phyloP scores from a whole-genome alignment of 2,797 vertebrate genomes.

The Phalanger gymnotis region DNA sequence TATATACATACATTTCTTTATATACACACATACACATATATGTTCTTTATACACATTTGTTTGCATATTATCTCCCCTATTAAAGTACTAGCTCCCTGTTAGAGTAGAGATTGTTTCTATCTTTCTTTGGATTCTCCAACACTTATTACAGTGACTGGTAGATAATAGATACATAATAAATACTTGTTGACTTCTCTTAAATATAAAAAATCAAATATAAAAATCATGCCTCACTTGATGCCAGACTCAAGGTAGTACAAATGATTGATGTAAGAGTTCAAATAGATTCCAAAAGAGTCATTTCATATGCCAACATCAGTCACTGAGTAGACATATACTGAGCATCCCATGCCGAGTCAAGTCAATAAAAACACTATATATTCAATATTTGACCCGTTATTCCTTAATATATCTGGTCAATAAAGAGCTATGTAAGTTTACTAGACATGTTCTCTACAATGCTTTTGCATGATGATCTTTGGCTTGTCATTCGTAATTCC shows the following conservation, averaged over 20 bases:
- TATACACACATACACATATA: no score
- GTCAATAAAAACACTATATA: background rate
- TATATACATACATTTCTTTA: no score
- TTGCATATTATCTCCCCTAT: background rate
- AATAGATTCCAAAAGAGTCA: background rate
- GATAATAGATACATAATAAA: background rate
- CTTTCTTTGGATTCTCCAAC: background rate
- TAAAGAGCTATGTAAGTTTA: background rate
- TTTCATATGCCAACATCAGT: no score
- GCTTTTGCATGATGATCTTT: background rate
- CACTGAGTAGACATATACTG: no score
- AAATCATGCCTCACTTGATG: background rate
- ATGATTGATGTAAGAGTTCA: background rate
- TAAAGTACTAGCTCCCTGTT: background rate
- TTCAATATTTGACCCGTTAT: background rate
- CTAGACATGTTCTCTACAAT: background rate
- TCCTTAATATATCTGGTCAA: background rate
- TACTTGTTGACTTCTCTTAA: background rate
- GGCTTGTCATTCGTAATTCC: background rate
- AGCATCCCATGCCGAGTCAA: background rate
- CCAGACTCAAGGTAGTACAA: background rate
- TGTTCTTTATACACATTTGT: background rate
- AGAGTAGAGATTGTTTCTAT: background rate
- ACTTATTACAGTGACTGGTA: background rate
- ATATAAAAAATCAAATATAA: background rate